Conservation (phyloP, 1,140 invertebrate genomes). For the Neodiprion lecontei region DNA sequence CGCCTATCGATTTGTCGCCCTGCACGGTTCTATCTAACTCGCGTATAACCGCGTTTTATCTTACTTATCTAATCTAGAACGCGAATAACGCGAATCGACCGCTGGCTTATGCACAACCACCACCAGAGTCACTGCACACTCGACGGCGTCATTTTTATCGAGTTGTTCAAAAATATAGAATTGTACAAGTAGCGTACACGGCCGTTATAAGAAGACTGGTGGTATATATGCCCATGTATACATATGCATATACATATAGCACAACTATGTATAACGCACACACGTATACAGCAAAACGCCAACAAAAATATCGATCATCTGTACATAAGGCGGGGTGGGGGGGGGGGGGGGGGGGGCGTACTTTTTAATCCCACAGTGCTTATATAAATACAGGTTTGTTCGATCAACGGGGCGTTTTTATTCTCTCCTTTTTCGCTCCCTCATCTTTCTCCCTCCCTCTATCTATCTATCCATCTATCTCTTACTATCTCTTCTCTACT, state of each 20-base stretch:
- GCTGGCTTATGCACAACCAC: neutral
- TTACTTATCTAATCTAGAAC: neutral
- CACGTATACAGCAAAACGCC: neutral
- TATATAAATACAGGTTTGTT: too few species aligned
- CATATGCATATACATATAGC: too few species aligned
- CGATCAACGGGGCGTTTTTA: too few species aligned
- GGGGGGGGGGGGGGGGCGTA: neutral
- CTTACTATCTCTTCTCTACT: neutral
- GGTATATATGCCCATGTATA: too few species aligned
- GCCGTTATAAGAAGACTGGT: neutral
- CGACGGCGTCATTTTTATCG: neutral
- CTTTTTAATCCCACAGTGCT: neutral
- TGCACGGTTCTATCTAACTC: neutral
- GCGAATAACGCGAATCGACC: neutral
- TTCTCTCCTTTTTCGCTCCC: neutral
- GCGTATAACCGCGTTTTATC: neutral
- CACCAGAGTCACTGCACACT: neutral
- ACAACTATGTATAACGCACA: neutral
- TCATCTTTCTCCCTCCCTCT: neutral
- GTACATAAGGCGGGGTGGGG: constrained; percentile 30
- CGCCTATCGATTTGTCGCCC: constrained; percentile 41
- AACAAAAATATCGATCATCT: neutral
- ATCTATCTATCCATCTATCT: neutral
- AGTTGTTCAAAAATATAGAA: neutral
- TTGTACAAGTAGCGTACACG: too few species aligned